A percentile compares a stretch with the other conserved stretches of the same genome.
Evolutionary conservation across 2,113 vertebrate species (phyloP).

Genomic region (Spermophilus dauricus): DNA sequence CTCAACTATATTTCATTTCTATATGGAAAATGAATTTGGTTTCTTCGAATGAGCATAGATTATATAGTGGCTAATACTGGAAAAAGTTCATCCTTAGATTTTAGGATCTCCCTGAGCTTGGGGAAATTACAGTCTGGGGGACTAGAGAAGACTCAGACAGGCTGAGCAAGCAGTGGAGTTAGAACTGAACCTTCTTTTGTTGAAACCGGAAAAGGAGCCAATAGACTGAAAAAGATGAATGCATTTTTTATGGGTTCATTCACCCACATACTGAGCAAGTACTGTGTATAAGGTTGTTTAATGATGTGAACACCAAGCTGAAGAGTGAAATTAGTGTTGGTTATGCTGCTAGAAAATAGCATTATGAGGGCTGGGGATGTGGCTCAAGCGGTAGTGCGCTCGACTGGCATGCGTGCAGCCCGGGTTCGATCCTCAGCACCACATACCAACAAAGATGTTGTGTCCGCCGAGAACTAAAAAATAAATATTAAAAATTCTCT

Average conservation of each 20-base stretch:
- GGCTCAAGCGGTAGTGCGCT: too few species aligned
- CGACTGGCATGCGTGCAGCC: too few species aligned
- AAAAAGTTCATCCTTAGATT: slow-evolving; percentile 48
- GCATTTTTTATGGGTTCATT: not conserved
- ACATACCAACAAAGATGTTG: too few species aligned
- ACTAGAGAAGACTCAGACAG: not conserved
- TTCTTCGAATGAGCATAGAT: not conserved
- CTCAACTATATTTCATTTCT: not conserved
- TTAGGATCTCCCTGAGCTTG: not conserved
- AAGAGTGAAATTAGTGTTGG: not conserved
- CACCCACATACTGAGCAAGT: not conserved
- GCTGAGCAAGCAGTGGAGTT: not conserved
- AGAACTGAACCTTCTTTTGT: not conserved
- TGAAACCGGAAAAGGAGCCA: not conserved
- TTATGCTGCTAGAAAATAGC: not conserved
- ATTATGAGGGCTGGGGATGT: too few species aligned
- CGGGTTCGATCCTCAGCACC: too few species aligned
- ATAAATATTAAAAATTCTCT: too few species aligned
- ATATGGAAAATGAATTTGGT: not conserved
- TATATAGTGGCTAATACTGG: not conserved
- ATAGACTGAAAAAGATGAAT: not conserved
- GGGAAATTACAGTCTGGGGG: not conserved
- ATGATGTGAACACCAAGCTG: not conserved
- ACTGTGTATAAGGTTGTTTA: not conserved
- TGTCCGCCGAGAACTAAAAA: too few species aligned